Conservation (phyloP, 2,797 vertebrate species). For the Hapalemur alaotrensis region DNA sequence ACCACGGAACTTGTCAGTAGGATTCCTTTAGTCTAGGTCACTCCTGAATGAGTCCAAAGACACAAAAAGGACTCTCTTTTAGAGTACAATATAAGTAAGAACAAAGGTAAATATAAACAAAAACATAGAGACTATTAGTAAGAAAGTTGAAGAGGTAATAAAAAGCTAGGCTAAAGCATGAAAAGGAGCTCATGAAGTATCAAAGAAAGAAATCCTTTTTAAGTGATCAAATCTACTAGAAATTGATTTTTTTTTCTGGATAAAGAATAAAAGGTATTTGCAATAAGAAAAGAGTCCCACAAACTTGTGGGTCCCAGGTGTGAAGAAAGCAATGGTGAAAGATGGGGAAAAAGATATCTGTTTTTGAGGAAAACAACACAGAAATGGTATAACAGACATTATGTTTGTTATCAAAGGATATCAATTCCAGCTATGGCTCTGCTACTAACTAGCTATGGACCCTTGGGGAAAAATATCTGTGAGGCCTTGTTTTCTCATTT, state of each 20-base stretch:
- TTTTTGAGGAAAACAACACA: conserved; percentile 29
- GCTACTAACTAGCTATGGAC: neutral
- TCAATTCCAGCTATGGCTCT: neutral
- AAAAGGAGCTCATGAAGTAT: neutral
- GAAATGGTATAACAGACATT: neutral
- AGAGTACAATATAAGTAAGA: neutral
- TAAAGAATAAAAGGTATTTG: neutral
- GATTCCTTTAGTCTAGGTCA: neutral
- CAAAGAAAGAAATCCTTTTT: neutral
- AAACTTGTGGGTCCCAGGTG: neutral
- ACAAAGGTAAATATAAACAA: neutral
- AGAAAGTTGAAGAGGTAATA: neutral
- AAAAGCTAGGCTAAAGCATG: neutral
- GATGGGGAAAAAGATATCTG: neutral
- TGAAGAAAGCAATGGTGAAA: neutral
- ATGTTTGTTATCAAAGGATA: neutral
- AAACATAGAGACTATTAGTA: neutral
- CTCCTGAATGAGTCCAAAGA: neutral
- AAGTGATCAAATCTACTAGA: conserved; percentile 29
- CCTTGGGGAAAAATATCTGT: neutral
- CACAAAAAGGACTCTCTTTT: neutral
- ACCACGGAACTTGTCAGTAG: neutral
- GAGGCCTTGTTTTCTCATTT: neutral
- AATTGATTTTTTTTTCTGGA: neutral
- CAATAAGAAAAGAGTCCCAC: neutral